Percentiles rank a stretch among this genome's conserved stretches.
phyloP scores from a whole-genome alignment of 1,140 invertebrate species.

The Calliopsis andreniformis region DNA sequence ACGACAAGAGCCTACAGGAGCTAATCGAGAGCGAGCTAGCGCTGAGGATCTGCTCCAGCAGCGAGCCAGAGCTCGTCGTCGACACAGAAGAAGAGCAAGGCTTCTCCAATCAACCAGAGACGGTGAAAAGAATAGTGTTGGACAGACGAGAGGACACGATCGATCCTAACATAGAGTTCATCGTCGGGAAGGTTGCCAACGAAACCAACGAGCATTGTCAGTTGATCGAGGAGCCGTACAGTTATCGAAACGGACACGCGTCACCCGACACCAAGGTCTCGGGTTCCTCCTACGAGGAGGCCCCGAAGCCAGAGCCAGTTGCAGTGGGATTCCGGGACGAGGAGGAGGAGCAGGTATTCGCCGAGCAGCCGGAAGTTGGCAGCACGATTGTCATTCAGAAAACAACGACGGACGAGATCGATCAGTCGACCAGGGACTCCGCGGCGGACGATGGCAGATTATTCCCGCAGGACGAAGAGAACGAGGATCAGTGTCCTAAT shows the following conservation, averaged over 20 bases:
- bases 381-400: slow-evolving; percentile 28
- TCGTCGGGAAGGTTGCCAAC: slow-evolving; percentile 72
- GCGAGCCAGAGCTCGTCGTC: slow-evolving; percentile 35
- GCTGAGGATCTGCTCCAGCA: slow-evolving; percentile 73
- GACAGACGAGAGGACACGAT: slow-evolving; percentile 59
- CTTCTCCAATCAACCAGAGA: slow-evolving; percentile 43
- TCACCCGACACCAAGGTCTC: slow-evolving; percentile 25
- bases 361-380: slow-evolving; percentile 39
- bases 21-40: slow-evolving; percentile 79
- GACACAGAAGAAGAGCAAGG: slow-evolving; percentile 50
- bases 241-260: slow-evolving; percentile 71
- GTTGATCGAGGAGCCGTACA: slow-evolving; percentile 66
- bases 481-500: slow-evolving; percentile 5
- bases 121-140: slow-evolving; percentile 69
- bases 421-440: background rate
- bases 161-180: slow-evolving; percentile 72
- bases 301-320: slow-evolving; percentile 26
- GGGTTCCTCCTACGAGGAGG: background rate
- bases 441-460: slow-evolving; percentile 6
- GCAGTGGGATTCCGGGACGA: slow-evolving; percentile 36
- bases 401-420: slow-evolving; percentile 36
- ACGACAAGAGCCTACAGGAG: slow-evolving; percentile 78
- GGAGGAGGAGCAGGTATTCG: slow-evolving; percentile 47
- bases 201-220: slow-evolving; percentile 70
- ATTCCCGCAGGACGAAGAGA: slow-evolving; percentile 4